Base-by-base conservation (phyloP, 1,140 invertebrate species). In the Cotesia chilonis region DNA sequence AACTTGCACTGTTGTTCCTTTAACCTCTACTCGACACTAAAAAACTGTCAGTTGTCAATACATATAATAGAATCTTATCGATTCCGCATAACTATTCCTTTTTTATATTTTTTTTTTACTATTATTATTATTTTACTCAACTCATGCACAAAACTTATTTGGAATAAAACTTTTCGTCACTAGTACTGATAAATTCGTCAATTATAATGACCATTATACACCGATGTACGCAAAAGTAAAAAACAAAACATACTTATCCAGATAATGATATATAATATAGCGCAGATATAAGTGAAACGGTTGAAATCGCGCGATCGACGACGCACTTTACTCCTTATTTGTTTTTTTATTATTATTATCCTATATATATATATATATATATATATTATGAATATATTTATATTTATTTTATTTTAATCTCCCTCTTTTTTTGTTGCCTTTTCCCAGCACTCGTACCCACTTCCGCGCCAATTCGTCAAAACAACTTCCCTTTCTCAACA, bases 251-350 rank as follows among this genome's bases (percentile, higher is more conserved):
- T 59, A 20, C 4, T 20, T 9, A 59, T 28, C n/a, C 5, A 47
- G 2, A 47, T 6, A 47, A 2, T 9, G 2, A 47, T 47, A 47
- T 47, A 47, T 47, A 28, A 47, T 47, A 47, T 47, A 47, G 41
- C 41, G 41, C 41, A 47, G 41, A 47, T 28, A 28, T 28, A 28
- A 28, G 17, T 5, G 57, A 59, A 17, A n/a, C 17, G 54, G 14
- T 20, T 28, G 17, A 20, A 28, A 59, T 64, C 69, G 60, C 41
- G 51, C 69, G 47, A 71, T 71, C 51, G 60, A 65, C 70, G 36
- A 55, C 70, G 70, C 70, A 71, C 70, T 71, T 71, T 71, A 57
- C 60, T 71, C 60, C 59, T 55, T 63, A 71, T 57, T 65, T 66
- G 14, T 51, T 41, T 71, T 64, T 28, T 28, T 28, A 28, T 28